Evolutionary conservation across 2,113 vertebrate species (phyloP).

Genomic region (Chrysochloris asiatica): DNA sequence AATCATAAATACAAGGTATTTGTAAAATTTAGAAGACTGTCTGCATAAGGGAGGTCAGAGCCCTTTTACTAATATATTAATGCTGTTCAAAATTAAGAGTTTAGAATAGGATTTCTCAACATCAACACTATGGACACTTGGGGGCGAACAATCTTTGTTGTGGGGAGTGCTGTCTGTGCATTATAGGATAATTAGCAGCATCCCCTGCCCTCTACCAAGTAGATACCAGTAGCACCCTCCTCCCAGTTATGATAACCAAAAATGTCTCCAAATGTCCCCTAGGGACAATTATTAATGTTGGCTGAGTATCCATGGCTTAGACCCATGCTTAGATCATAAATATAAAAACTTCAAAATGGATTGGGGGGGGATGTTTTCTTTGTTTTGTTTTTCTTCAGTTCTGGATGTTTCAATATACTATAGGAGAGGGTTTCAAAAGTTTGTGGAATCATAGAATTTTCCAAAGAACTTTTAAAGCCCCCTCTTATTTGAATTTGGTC

Average conservation of each 20-base stretch:
- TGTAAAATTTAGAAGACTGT: slow-evolving; percentile 22
- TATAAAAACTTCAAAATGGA: slow-evolving; percentile 30
- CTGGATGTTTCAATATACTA: slow-evolving; percentile 10
- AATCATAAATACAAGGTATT: slow-evolving; percentile 30
- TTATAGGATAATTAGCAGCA: neutral
- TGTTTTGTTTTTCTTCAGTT: slow-evolving; percentile 8
- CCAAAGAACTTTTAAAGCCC: too few species aligned
- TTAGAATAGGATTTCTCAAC: neutral
- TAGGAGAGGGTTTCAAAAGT: too few species aligned
- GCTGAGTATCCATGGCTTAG: slow-evolving; percentile 8
- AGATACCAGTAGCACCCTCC: slow-evolving; percentile 48
- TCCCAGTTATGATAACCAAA: slow-evolving; percentile 30
- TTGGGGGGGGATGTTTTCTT: neutral
- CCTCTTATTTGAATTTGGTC: slow-evolving; percentile 60
- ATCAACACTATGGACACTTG: neutral
- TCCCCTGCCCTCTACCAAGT: slow-evolving; percentile 36
- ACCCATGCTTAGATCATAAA: neutral
- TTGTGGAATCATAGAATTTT: too few species aligned
- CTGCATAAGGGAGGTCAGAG: neutral
- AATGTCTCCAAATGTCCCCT: slow-evolving; percentile 22
- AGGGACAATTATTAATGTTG: neutral
- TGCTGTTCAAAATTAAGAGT: slow-evolving; percentile 43
- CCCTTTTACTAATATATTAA: slow-evolving; percentile 6
- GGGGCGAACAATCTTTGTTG: neutral
- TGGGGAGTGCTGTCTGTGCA: neutral